A percentile compares a stretch with the other conserved stretches of the same genome.
These are phyloP conservation scores for Sepioteuthis lessoniana DNA, from an alignment of 2,888 invertebrate species.

Conservation along the genomic window DNA sequence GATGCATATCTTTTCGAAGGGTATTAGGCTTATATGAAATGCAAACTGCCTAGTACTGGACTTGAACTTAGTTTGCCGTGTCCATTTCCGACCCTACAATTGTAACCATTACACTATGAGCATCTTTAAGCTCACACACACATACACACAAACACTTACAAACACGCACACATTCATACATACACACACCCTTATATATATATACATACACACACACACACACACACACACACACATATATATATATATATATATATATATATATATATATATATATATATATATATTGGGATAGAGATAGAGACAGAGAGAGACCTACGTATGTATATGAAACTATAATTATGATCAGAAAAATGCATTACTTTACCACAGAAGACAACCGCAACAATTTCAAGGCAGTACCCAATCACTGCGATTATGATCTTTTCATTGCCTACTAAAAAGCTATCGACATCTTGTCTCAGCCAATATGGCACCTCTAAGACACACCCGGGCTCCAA, in stretches of 20 bases:
- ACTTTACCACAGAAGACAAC: neutral
- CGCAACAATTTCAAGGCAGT: no score
- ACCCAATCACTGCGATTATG: no score
- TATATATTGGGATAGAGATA: neutral
- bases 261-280: slow-evolving; percentile 39
- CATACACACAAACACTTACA: neutral
- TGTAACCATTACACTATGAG: no score
- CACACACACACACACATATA: neutral
- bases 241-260: neutral
- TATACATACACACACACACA: neutral
- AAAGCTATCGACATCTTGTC: neutral
- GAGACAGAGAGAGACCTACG: no score
- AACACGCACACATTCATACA: neutral
- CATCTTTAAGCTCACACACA: no score
- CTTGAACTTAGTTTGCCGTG: no score
- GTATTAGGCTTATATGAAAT: no score
- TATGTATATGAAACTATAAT: neutral
- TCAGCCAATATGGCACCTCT: neutral
- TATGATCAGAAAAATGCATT: neutral
- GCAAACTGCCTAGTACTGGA: no score
- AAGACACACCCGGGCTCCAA: neutral
- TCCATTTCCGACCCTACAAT: no score
- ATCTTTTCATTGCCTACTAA: neutral
- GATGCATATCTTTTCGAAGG: no score
- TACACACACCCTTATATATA: neutral